phyloP scores from a whole-genome alignment of 2,113 vertebrate species.

The Centropus bengalensis region DNA sequence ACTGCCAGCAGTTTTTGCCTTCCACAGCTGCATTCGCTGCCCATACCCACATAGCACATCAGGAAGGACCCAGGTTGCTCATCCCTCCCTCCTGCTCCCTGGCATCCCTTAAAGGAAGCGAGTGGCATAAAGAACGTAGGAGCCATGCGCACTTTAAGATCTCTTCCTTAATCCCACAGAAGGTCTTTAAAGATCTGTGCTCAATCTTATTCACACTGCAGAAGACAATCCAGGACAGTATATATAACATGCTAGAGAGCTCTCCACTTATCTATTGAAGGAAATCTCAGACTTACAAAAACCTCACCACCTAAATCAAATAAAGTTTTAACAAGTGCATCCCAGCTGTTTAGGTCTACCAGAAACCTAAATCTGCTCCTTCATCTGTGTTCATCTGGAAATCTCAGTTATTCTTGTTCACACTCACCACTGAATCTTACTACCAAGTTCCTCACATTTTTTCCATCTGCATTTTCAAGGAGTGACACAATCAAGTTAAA shows the following conservation, averaged over 20 bases:
- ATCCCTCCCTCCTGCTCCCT: neutral
- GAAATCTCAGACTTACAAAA: neutral
- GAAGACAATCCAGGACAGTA: neutral
- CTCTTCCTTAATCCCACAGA: accelerated
- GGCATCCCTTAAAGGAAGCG: neutral
- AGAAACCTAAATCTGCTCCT: neutral
- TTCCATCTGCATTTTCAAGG: neutral
- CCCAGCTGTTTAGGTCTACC: neutral
- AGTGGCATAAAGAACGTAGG: neutral
- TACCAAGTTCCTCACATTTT: neutral
- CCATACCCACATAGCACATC: neutral
- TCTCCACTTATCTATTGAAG: neutral
- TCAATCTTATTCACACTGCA: neutral
- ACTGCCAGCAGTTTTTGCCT: neutral
- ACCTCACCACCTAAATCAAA: neutral
- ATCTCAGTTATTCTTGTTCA: neutral
- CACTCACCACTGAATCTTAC: neutral
- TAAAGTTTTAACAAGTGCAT: neutral
- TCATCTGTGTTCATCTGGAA: neutral
- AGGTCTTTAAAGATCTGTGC: neutral
- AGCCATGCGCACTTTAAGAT: accelerated
- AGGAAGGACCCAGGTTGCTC: neutral
- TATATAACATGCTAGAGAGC: accelerated
- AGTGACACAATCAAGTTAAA: neutral
- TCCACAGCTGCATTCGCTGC: neutral